A percentile compares a stretch with the other conserved stretches of the same genome.
Evolutionary conservation across 2,797 vertebrate genomes (phyloP).

Genomic region (Mastacembelus armatus): DNA sequence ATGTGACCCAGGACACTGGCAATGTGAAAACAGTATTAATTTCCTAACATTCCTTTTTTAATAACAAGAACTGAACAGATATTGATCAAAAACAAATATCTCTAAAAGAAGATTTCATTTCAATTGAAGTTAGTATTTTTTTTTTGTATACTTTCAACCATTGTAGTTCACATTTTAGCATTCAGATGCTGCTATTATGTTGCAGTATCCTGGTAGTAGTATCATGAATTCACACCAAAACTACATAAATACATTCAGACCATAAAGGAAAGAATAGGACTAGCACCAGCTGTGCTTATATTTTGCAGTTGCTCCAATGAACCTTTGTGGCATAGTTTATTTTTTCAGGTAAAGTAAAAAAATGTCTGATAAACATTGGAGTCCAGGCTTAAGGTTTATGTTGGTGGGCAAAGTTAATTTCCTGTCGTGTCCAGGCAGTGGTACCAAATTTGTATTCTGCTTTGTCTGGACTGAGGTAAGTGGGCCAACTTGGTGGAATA

Average conservation of each 20-base stretch:
- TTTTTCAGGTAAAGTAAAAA: slow-evolving; percentile 11
- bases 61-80: no score
- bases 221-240: background rate
- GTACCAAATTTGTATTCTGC: slow-evolving; percentile 14
- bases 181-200: background rate
- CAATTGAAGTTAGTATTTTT: no score
- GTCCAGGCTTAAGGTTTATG: background rate
- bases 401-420: slow-evolving; percentile 41
- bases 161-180: no score
- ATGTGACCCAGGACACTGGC: no score
- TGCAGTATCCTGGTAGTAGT: slow-evolving; percentile 1
- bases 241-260: background rate
- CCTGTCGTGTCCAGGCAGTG: slow-evolving; percentile 4
- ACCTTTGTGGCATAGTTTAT: background rate
- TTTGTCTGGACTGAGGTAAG: slow-evolving; percentile 45
- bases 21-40: no score
- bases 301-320: background rate
- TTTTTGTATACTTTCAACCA: no score
- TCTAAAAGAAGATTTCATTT: no score
- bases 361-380: slow-evolving; percentile 4
- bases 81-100: no score
- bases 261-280: background rate
- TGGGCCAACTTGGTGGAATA: slow-evolving; percentile 29
- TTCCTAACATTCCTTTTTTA: no score
- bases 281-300: background rate